These are phyloP conservation scores for Penaeus japonicus DNA, from an alignment of 1,140 invertebrate genomes.

Conservation along the genomic window DNA sequence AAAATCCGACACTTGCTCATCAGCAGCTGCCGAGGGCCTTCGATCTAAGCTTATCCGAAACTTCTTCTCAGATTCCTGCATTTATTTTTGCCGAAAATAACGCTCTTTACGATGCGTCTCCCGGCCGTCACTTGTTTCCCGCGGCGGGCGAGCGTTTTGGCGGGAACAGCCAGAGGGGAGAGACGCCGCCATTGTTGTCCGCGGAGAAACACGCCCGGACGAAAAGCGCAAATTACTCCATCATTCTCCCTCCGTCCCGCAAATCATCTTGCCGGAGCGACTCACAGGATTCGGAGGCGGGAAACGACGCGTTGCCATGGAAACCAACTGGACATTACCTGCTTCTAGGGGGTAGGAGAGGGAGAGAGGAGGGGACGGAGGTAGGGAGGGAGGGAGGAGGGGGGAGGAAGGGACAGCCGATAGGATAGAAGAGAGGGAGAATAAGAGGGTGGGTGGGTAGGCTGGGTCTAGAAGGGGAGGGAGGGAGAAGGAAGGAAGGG, in stretches of 20 bases:
- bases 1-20: slow-evolving; percentile 57
- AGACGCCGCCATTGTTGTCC: background rate
- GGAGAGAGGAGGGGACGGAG: too few relatives aligned
- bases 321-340: slow-evolving; percentile 54
- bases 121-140: background rate
- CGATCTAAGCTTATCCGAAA: slow-evolving; percentile 56
- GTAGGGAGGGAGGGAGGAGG: too few relatives aligned
- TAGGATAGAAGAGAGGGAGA: too few relatives aligned
- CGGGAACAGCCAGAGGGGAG: background rate
- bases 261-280: slow-evolving; percentile 42
- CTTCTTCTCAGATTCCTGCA: slow-evolving; percentile 51
- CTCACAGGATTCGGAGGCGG: slow-evolving; percentile 31
- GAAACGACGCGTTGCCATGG: slow-evolving; percentile 54
- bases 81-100: slow-evolving; percentile 32
- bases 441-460: too few relatives aligned
- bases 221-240: slow-evolving; percentile 42
- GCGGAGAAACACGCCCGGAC: background rate
- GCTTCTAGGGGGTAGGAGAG: slow-evolving; percentile 17
- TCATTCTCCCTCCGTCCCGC: slow-evolving; percentile 17
- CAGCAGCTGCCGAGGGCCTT: slow-evolving; percentile 56
- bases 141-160: background rate
- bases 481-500: too few relatives aligned
- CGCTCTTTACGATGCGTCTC: background rate
- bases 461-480: too few relatives aligned
- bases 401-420: too few relatives aligned